Percentiles rank a stretch among this genome's conserved stretches.
Evolutionary conservation across 2,888 invertebrate genomes (phyloP).

Genomic region (Platycheirus rosarum): DNA sequence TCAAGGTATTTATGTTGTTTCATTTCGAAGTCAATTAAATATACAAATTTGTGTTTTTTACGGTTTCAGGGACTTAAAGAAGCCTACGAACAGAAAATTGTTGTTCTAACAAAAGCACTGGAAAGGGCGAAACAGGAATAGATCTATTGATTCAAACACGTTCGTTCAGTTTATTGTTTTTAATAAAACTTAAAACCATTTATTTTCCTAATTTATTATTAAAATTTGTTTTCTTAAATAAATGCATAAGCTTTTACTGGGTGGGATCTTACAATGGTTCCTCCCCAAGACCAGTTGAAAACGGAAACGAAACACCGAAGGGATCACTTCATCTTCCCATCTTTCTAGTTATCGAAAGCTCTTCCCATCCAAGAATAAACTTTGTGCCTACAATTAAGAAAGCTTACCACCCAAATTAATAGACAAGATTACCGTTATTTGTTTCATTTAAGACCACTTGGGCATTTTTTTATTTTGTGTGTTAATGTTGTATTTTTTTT

Average conservation of each 20-base stretch:
- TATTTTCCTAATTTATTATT: too few relatives aligned
- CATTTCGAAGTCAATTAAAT: background rate
- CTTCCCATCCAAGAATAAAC: too few relatives aligned
- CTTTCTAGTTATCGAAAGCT: too few relatives aligned
- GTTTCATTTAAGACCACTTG: slow-evolving; percentile 33
- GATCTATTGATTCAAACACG: background rate
- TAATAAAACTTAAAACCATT: background rate
- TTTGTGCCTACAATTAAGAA: background rate
- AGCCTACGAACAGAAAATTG: slow-evolving; percentile 87
- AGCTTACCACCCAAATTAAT: background rate
- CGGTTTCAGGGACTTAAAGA: slow-evolving; percentile 85
- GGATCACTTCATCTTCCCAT: too few relatives aligned
- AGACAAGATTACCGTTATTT: background rate
- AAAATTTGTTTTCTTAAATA: too few relatives aligned
- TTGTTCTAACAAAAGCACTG: slow-evolving; percentile 77
- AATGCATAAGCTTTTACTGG: too few relatives aligned
- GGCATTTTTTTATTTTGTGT: slow-evolving; percentile 47
- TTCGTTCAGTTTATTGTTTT: background rate
- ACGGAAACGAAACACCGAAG: too few relatives aligned
- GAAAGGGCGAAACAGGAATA: slow-evolving; percentile 72
- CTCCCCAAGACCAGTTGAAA: too few relatives aligned
- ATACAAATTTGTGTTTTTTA: background rate
- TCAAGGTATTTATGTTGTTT: slow-evolving; percentile 83
- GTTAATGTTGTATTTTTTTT: slow-evolving; percentile 51
- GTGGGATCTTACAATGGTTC: too few relatives aligned